Percentiles rank a stretch among this genome's conserved stretches.
phyloP scores from a whole-genome alignment of 2,113 vertebrate genomes.

The Tachysurus vachellii region DNA sequence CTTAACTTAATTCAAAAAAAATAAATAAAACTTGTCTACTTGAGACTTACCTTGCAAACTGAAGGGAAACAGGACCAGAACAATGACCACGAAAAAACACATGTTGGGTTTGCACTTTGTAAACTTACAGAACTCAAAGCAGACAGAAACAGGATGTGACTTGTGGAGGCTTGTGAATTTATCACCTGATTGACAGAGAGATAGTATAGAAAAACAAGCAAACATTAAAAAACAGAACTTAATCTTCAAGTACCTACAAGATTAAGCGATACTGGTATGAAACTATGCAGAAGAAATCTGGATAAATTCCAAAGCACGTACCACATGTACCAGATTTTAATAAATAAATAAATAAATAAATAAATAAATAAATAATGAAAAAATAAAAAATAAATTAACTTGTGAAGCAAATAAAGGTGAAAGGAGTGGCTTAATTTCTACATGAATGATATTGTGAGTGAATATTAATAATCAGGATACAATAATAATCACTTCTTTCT shows the following conservation, averaged over 20 bases:
- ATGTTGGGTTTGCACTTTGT: background rate
- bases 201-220: background rate
- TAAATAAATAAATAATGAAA: too few relatives aligned
- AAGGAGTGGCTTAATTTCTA: background rate
- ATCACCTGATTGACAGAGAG: conserved; percentile 13
- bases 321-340: background rate
- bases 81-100: conserved; percentile 5
- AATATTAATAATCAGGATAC: background rate
- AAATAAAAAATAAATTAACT: too few relatives aligned
- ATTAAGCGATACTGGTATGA: background rate
- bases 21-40: background rate
- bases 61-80: conserved; percentile 5
- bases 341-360: too few relatives aligned
- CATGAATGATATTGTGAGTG: background rate
- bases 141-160: conserved; percentile 16
- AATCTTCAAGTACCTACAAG: background rate
- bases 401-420: too few relatives aligned
- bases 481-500: too few relatives aligned
- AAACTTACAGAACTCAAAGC: too few relatives aligned
- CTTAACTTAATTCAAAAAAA: background rate
- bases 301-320: background rate
- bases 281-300: background rate
- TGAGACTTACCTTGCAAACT: conserved; percentile 14
- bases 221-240: too few relatives aligned
- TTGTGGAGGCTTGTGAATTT: background rate